Percentiles rank a stretch among this genome's conserved stretches.
Conservation (phyloP, 2,113 vertebrate species). For the Charina bottae region DNA sequence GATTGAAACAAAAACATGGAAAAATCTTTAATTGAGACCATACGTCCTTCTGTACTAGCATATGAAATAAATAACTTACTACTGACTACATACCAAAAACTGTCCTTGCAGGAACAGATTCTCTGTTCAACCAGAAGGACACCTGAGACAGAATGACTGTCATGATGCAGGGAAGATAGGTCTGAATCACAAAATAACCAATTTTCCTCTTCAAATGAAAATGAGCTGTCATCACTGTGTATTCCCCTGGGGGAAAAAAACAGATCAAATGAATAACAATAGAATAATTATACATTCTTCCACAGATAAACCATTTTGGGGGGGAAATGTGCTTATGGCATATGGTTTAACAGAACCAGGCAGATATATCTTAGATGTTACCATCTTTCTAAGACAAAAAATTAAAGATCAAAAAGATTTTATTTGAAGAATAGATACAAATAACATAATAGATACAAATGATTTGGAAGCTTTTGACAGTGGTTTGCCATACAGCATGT, state of each 20-base stretch:
- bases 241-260: conserved; percentile 85
- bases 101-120: conserved; percentile 96
- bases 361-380: neutral
- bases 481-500: neutral
- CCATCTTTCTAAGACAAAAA: neutral
- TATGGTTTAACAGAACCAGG: neutral
- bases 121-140: conserved; percentile 98
- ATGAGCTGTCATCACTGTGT: conserved; percentile 98
- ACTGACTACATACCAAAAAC: conserved; percentile 89
- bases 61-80: neutral
- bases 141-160: conserved; percentile 99
- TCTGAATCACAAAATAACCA: conserved; percentile 99
- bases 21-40: neutral
- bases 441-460: neutral
- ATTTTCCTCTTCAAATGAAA: conserved; percentile 99
- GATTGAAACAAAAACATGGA: neutral
- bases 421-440: too few relatives aligned
- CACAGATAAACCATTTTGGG: neutral
- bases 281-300: conserved; percentile 15
- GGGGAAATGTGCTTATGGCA: neutral
- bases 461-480: too few relatives aligned
- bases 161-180: conserved; percentile 98
- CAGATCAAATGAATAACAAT: conserved; percentile 57
- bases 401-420: neutral
- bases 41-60: neutral